These are phyloP conservation scores for Jaculus jaculus DNA, from an alignment of 2,113 vertebrate genomes.

Conservation along the genomic window DNA sequence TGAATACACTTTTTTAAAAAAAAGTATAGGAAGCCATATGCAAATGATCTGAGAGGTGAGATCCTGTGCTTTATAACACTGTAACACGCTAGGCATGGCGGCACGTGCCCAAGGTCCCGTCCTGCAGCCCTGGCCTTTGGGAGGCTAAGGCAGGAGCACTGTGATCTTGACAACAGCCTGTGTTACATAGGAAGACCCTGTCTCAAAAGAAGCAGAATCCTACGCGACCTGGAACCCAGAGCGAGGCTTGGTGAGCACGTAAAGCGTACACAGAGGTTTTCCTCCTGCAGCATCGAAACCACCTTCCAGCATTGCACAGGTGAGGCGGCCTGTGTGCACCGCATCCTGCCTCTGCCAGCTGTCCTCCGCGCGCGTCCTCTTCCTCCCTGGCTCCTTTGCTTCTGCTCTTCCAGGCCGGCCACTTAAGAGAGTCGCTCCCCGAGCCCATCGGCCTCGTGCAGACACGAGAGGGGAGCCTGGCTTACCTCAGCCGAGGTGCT, in stretches of 20 bases:
- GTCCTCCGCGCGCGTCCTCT: neutral
- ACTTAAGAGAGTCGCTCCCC: neutral
- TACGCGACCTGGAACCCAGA: neutral
- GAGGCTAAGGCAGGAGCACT: neutral
- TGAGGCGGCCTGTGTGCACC: neutral
- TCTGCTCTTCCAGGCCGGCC: neutral
- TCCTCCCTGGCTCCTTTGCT: neutral
- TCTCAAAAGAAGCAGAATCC: neutral
- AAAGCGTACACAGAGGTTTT: neutral
- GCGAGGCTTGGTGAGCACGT: neutral
- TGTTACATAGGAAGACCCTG: neutral
- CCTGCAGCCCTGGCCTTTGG: neutral
- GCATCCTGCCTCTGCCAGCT: neutral
- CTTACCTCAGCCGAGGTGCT: accelerated
- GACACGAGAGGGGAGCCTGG: neutral
- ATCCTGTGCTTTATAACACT: neutral
- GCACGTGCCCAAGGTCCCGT: neutral
- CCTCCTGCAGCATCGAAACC: neutral
- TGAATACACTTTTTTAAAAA: too few relatives aligned
- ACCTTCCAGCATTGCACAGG: neutral
- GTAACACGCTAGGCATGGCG: too few relatives aligned
- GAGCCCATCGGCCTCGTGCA: neutral
- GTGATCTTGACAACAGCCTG: neutral
- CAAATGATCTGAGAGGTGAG: neutral
- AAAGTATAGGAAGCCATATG: neutral